Percentiles rank a stretch among this genome's conserved stretches.
phyloP scores from a whole-genome alignment of 2,797 vertebrate genomes.

The Coluber constrictor region DNA sequence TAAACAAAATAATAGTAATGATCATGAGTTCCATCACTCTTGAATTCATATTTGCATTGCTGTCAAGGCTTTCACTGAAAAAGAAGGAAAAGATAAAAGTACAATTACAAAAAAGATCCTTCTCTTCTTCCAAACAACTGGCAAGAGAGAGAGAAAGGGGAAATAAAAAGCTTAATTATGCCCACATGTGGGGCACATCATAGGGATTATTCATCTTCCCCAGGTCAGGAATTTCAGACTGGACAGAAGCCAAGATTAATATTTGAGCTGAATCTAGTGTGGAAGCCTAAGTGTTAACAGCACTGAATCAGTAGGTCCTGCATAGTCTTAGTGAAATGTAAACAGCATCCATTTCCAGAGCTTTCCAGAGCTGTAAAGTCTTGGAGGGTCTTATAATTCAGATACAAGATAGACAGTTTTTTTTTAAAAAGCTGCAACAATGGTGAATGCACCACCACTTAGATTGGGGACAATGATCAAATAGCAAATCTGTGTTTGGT shows the following conservation, averaged over 20 bases:
- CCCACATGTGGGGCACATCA: background rate
- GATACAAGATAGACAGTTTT: background rate
- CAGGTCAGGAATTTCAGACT: constrained; percentile 13
- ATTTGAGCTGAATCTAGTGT: constrained; percentile 8
- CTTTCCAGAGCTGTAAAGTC: background rate
- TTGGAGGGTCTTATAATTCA: constrained; percentile 5
- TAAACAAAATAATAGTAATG: background rate
- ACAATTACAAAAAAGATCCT: constrained; percentile 1
- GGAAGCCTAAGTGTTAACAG: constrained; percentile 19
- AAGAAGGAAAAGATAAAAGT: background rate
- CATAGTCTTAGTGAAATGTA: background rate
- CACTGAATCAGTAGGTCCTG: constrained; percentile 12
- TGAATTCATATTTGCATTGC: background rate
- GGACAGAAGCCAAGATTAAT: constrained; percentile 17
- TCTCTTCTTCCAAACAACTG: background rate
- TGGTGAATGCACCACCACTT: too few relatives aligned
- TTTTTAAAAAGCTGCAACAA: background rate
- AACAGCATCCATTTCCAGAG: constrained; percentile 1
- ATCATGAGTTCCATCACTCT: background rate
- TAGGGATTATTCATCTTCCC: background rate
- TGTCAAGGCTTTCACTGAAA: background rate
- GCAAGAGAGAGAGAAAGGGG: background rate
- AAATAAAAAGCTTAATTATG: background rate
- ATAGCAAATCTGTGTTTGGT: background rate
- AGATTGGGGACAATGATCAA: background rate